Conservation (phyloP, 1,140 invertebrate species). For the Maconellicoccus hirsutus region DNA sequence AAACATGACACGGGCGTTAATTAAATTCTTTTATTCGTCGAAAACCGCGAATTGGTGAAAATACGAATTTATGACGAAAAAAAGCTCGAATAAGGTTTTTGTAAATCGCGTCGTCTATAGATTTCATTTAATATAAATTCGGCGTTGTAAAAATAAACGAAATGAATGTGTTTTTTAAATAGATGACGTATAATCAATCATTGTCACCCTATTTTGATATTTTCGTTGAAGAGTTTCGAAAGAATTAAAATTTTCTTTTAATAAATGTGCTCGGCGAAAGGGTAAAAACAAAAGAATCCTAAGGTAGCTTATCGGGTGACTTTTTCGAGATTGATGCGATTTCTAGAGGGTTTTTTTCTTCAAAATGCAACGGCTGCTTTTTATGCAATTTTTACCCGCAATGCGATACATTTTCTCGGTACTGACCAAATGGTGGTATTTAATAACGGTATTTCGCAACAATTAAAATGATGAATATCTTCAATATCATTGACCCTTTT, state of each 20-base stretch:
- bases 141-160: neutral
- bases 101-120: no score
- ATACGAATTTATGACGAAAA: no score
- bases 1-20: no score
- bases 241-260: constrained; percentile 10
- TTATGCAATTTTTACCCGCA: neutral
- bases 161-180: constrained; percentile 10
- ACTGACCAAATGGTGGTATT: neutral
- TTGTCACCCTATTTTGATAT: neutral
- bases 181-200: neutral
- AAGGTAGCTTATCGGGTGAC: neutral
- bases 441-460: neutral
- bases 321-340: neutral
- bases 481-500: neutral
- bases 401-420: neutral
- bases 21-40: no score
- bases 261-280: neutral
- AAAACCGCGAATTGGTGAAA: no score
- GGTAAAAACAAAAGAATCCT: neutral
- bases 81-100: no score
- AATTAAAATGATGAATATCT: neutral
- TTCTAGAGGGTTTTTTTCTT: neutral
- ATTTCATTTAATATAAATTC: neutral
- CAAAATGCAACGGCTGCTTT: neutral
- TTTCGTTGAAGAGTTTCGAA: neutral